Conservation (phyloP, 2,113 vertebrate genomes). For the Cervus canadensis region DNA sequence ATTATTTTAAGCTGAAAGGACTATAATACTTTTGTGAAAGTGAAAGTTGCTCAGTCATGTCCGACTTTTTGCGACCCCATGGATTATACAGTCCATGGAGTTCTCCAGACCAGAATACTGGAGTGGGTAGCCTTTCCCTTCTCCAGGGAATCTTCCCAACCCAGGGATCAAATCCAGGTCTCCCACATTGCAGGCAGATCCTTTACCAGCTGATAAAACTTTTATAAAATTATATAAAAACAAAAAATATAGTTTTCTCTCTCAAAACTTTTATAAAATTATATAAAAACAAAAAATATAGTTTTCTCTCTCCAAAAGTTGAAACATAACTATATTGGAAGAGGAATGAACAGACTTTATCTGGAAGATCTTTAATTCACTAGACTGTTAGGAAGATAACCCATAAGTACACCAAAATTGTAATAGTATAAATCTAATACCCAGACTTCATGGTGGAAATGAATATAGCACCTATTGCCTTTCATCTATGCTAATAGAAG, state of each 20-base stretch:
- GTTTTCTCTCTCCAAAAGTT: not conserved
- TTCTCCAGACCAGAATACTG: not conserved
- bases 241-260: not conserved
- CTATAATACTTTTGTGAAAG: not conserved
- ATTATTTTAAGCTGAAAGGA: not conserved
- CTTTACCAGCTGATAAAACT: not conserved
- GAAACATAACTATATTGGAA: not conserved
- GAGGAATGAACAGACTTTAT: not conserved
- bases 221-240: not conserved
- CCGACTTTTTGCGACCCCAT: accelerated
- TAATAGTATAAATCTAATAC: not conserved
- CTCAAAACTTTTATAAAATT: not conserved
- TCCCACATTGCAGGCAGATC: not conserved
- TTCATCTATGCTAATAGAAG: not conserved
- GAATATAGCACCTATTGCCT: not conserved
- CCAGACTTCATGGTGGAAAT: not conserved
- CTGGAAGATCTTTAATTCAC: not conserved
- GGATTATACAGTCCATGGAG: not conserved
- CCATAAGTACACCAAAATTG: not conserved
- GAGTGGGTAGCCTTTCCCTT: not conserved
- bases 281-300: not conserved
- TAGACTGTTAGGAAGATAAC: not conserved
- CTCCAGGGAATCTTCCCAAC: not conserved
- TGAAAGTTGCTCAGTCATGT: not conserved
- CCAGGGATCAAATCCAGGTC: not conserved